Evolutionary conservation across 2,888 invertebrate species (phyloP).

Genomic region (Tetanocera ferruginea): DNA sequence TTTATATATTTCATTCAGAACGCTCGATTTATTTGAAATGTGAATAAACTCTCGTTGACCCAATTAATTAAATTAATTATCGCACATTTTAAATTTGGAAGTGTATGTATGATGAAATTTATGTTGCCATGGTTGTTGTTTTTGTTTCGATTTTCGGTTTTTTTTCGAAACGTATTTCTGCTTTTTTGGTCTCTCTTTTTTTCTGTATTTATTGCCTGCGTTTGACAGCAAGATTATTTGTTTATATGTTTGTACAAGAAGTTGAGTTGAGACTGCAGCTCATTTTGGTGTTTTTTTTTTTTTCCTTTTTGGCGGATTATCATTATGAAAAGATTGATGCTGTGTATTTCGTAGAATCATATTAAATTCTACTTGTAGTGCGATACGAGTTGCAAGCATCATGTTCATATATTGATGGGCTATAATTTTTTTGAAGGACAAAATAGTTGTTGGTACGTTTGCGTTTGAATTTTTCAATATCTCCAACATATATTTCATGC

Average conservation of each 20-base stretch:
- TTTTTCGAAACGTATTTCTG: neutral
- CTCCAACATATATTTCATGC: no score
- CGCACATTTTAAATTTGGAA: neutral
- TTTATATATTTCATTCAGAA: no score
- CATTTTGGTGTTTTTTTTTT: neutral
- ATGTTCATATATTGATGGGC: no score
- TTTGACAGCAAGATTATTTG: conserved; percentile 16
- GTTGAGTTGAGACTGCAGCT: neutral
- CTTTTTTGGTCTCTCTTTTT: neutral
- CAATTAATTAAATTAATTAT: conserved; percentile 19
- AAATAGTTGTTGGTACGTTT: no score
- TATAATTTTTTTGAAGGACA: no score
- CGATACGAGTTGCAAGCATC: neutral
- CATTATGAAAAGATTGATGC: conserved; percentile 12
- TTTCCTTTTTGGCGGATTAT: neutral
- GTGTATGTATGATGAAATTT: conserved; percentile 20
- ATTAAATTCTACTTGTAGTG: neutral
- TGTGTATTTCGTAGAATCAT: neutral
- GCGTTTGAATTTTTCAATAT: no score
- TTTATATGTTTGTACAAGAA: neutral
- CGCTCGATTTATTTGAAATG: neutral
- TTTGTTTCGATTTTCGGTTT: neutral
- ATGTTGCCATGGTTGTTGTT: neutral
- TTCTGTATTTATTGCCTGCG: neutral
- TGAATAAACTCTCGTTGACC: conserved; percentile 30